Conservation (phyloP, 2,113 vertebrate genomes). For the Psophia crepitans region DNA sequence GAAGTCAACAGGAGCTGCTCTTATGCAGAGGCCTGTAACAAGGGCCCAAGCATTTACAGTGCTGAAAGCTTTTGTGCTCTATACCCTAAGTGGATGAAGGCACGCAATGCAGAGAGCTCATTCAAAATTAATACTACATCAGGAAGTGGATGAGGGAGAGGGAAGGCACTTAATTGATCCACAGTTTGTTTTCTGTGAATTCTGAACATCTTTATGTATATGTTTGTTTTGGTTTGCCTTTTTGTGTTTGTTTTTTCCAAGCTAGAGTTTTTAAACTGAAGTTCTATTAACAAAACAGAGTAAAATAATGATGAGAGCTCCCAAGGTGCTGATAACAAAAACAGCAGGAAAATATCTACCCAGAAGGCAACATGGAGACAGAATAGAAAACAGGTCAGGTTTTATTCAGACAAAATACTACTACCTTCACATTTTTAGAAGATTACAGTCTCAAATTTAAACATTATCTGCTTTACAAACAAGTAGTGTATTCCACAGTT, state of each 20-base stretch:
- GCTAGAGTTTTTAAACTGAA: neutral
- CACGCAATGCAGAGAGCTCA: neutral
- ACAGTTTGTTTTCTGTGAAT: neutral
- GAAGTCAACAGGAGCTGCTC: slow-evolving; percentile 10
- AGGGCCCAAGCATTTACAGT: neutral
- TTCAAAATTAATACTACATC: slow-evolving; percentile 51
- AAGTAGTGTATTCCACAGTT: neutral
- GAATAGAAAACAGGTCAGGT: neutral
- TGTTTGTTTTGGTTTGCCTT: neutral
- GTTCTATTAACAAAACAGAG: neutral
- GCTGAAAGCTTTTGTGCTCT: slow-evolving; percentile 8
- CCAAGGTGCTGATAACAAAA: neutral
- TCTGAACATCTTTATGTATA: neutral
- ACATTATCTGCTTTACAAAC: neutral
- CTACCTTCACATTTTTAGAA: neutral
- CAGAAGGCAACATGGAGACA: neutral
- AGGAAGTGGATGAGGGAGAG: neutral
- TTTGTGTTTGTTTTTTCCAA: neutral
- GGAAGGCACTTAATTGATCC: slow-evolving; percentile 15
- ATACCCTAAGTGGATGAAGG: neutral
- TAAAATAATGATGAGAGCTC: neutral
- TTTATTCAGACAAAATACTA: neutral
- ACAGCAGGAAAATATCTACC: neutral
- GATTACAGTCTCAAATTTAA: neutral
- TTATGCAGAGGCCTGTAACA: neutral